Percentiles rank a stretch among this genome's conserved stretches.
Conservation (phyloP, 2,113 vertebrate species). For the Archilochus colubris region DNA sequence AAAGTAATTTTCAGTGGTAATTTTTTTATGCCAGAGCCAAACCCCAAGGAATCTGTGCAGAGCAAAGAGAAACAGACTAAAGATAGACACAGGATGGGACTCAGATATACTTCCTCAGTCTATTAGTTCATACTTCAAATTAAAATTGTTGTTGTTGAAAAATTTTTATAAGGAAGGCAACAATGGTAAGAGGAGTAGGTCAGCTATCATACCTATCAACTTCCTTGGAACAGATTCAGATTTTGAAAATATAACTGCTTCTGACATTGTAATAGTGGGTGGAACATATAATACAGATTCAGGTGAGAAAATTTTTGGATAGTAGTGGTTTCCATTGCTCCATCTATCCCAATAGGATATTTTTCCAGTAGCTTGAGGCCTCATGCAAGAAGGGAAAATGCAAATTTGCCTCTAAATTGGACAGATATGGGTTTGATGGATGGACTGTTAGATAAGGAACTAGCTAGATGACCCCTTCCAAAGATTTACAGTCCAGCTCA, state of each 20-base stretch:
- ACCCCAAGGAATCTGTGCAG: neutral
- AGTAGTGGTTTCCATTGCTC: neutral
- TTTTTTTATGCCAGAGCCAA: neutral
- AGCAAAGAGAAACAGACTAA: neutral
- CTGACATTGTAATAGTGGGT: neutral
- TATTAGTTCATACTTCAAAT: neutral
- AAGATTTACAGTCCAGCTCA: neutral
- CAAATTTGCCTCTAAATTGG: neutral
- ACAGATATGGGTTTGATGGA: neutral
- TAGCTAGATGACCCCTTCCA: neutral
- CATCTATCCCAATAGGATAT: neutral
- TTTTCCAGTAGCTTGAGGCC: neutral
- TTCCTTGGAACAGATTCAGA: neutral
- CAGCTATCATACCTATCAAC: neutral
- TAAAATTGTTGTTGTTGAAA: neutral
- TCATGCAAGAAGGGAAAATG: neutral
- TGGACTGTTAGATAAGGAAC: neutral
- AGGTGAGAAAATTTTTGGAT: neutral
- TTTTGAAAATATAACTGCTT: neutral
- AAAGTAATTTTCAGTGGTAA: neutral
- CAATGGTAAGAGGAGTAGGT: neutral
- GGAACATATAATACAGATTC: neutral
- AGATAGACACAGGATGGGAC: neutral
- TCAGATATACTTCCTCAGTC: neutral
- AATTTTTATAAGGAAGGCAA: neutral